phyloP scores from a whole-genome alignment of 2,888 invertebrate species.

The Ectemnius cavifrons region DNA sequence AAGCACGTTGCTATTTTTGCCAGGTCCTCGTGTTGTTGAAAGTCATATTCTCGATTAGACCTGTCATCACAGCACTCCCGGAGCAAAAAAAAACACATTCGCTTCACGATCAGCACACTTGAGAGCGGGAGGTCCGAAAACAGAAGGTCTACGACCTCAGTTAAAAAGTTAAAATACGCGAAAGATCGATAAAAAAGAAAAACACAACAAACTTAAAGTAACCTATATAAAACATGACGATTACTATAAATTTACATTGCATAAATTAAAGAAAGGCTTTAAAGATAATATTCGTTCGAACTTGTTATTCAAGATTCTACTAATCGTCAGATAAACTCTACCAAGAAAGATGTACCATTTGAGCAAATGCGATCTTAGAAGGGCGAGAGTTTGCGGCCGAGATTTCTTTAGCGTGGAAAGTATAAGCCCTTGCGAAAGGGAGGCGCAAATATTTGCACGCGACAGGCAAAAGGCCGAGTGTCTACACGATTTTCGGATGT shows the following conservation, averaged over 20 bases:
- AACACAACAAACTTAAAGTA: too few species aligned
- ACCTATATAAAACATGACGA: too few species aligned
- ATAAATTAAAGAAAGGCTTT: too few species aligned
- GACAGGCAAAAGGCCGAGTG: conserved; percentile 26
- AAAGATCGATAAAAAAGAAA: background rate
- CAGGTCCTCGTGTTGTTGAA: background rate
- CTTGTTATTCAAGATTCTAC: too few species aligned
- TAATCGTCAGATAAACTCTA: too few species aligned
- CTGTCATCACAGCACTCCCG: too few species aligned
- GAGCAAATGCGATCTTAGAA: background rate
- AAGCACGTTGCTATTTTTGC: conserved; percentile 3
- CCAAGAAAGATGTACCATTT: too few species aligned
- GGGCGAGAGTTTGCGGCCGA: conserved; percentile 37
- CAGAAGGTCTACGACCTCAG: background rate
- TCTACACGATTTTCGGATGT: conserved; percentile 33
- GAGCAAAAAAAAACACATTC: too few species aligned
- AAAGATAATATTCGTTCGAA: too few species aligned
- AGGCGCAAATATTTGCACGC: conserved; percentile 51
- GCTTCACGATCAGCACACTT: too few species aligned
- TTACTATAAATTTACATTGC: too few species aligned
- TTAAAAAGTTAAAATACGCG: background rate
- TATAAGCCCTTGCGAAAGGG: conserved; percentile 21
- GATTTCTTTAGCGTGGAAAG: conserved; percentile 44
- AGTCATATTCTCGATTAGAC: too few species aligned
- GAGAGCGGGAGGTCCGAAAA: background rate